phyloP scores from a whole-genome alignment of 2,888 invertebrate genomes.

The Frankliniella intonsa region DNA sequence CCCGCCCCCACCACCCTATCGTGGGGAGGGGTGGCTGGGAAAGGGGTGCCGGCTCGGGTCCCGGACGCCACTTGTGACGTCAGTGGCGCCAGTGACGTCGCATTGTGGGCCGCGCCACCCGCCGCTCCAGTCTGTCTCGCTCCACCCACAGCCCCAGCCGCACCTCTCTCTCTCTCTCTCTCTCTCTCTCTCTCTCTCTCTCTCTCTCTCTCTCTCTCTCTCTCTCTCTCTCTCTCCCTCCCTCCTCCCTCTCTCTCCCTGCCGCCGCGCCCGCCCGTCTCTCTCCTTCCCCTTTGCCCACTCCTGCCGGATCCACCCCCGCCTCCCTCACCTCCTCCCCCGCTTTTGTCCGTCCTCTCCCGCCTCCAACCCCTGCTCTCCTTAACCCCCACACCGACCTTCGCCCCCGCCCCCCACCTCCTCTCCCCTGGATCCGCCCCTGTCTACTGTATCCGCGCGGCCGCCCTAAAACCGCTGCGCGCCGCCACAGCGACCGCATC shows the following conservation, averaged over 20 bases:
- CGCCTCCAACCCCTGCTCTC: not conserved
- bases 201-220: not conserved
- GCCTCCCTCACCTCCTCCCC: not conserved
- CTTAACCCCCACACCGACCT: not conserved
- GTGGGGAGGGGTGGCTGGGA: not conserved
- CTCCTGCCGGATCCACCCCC: not conserved
- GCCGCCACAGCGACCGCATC: not conserved
- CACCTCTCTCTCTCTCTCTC: not conserved
- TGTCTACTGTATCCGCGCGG: not conserved
- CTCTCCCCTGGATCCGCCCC: not conserved
- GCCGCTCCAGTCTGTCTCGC: not conserved
- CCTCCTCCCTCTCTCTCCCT: not conserved
- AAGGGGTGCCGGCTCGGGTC: not conserved
- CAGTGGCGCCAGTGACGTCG: not conserved
- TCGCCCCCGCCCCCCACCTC: not conserved
- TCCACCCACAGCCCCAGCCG: not conserved
- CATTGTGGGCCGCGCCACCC: not conserved
- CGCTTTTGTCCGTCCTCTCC: not conserved
- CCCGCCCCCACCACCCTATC: not conserved
- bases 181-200: constrained; percentile 1
- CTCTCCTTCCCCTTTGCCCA: not conserved
- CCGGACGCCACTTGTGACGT: not conserved
- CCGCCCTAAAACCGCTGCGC: not conserved
- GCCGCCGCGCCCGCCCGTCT: not conserved
- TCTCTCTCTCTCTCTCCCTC: not conserved